Evolutionary conservation across 2,888 invertebrate genomes (phyloP).

Genomic region (Scaptomyza tumidula): DNA sequence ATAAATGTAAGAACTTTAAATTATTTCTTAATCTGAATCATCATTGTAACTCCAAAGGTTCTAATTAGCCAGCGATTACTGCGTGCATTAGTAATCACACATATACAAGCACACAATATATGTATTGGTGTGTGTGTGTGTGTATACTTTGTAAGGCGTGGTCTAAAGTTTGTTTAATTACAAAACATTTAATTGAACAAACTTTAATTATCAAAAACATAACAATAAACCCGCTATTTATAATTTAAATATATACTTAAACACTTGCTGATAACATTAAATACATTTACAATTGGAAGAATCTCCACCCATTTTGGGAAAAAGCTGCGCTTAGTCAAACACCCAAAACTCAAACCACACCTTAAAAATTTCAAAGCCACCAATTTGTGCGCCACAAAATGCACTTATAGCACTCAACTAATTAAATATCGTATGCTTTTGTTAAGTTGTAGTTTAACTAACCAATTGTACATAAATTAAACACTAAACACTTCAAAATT

Average conservation of each 20-base stretch:
- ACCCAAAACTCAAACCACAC: conserved; percentile 63
- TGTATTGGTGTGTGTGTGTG: conserved; percentile 20
- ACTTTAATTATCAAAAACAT: background rate
- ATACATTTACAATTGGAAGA: background rate
- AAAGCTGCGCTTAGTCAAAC: conserved; percentile 57
- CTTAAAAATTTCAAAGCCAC: conserved; percentile 58
- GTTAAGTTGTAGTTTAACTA: conserved; percentile 1
- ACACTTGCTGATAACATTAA: background rate
- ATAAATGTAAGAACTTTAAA: background rate
- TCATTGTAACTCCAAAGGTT: background rate
- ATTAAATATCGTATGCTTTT: background rate
- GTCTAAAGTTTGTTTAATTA: conserved; percentile 35
- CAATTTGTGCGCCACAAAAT: background rate
- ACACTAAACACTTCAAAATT: conserved; percentile 43
- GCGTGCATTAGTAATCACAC: conserved; percentile 44
- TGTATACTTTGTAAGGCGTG: conserved; percentile 59
- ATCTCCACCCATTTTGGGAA: conserved; percentile 48
- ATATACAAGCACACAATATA: conserved; percentile 9
- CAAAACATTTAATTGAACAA: conserved; percentile 15
- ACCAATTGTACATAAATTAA: conserved; percentile 34
- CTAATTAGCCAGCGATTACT: background rate
- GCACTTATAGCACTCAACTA: background rate
- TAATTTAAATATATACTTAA: background rate
- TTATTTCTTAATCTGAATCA: background rate
- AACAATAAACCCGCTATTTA: too few species aligned